Conservation (phyloP, 2,797 vertebrate species). For the Chaenodraco wilsoni region DNA sequence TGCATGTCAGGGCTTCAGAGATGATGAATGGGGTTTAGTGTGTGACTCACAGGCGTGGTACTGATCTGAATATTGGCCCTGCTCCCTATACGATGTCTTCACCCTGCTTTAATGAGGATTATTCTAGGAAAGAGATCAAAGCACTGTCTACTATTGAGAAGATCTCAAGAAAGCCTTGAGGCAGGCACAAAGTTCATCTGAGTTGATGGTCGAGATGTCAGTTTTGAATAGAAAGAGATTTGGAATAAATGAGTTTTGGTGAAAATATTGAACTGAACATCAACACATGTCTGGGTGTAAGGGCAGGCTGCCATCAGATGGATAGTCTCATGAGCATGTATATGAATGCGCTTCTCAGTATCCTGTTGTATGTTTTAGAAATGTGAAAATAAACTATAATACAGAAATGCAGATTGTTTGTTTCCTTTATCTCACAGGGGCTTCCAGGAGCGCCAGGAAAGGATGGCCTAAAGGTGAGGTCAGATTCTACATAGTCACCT, state of each 20-base stretch:
- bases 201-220: slow-evolving; percentile 11
- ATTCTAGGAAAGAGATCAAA: slow-evolving; percentile 57
- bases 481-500: not conserved
- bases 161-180: slow-evolving; percentile 39
- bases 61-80: slow-evolving; percentile 47
- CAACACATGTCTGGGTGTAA: slow-evolving; percentile 10
- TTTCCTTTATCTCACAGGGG: slow-evolving; percentile 80
- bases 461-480: slow-evolving; percentile 92
- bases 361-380: not conserved
- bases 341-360: not conserved
- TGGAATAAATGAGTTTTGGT: slow-evolving; percentile 1
- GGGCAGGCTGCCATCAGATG: not conserved
- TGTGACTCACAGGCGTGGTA: slow-evolving; percentile 43
- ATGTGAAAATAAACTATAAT: slow-evolving; percentile 7
- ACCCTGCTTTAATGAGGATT: slow-evolving; percentile 47
- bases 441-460: slow-evolving; percentile 91
- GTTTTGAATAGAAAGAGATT: slow-evolving; percentile 27
- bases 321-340: not conserved
- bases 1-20: slow-evolving; percentile 31
- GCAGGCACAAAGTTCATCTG: slow-evolving; percentile 27
- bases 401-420: slow-evolving; percentile 1
- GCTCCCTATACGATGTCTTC: slow-evolving; percentile 33
- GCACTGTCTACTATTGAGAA: slow-evolving; percentile 17
- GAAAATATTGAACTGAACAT: slow-evolving; percentile 15
- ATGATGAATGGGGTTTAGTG: slow-evolving; percentile 31